These are phyloP conservation scores for Hoplostethus mediterraneus DNA, from an alignment of 2,797 vertebrate species.

Conservation along the genomic window DNA sequence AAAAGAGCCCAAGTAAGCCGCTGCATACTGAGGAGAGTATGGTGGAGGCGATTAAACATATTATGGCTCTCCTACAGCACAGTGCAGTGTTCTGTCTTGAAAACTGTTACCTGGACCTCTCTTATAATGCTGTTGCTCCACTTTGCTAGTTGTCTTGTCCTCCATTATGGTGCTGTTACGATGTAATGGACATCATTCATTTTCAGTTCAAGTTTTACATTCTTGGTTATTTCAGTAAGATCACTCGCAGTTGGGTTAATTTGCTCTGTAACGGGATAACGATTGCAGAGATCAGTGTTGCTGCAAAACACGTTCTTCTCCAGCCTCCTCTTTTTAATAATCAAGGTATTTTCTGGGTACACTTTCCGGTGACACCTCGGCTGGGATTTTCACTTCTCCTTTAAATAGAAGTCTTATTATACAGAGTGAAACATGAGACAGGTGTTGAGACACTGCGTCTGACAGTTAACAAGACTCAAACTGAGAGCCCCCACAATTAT, in stretches of 20 bases:
- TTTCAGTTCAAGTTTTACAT: constrained; percentile 25
- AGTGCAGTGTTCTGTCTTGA: constrained; percentile 43
- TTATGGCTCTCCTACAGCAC: constrained; percentile 43
- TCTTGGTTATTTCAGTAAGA: constrained; percentile 23
- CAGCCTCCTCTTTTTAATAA: constrained; percentile 49
- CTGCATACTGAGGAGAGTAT: constrained; percentile 57
- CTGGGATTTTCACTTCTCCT: constrained; percentile 73
- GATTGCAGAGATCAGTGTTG: constrained; percentile 19
- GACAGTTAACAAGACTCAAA: constrained; percentile 79
- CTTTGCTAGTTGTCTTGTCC: constrained; percentile 8
- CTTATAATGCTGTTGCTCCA: constrained; percentile 20
- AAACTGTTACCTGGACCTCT: constrained; percentile 33
- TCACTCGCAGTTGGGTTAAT: constrained; percentile 21
- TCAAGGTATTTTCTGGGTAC: constrained; percentile 72
- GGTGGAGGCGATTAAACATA: constrained; percentile 59
- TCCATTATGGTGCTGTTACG: constrained; percentile 24
- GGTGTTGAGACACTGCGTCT: constrained; percentile 79
- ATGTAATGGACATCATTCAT: constrained; percentile 26
- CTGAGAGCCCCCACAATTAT: constrained; percentile 82
- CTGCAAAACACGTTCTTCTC: constrained; percentile 28
- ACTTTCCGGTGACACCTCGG: constrained; percentile 77
- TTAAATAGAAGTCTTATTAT: constrained; percentile 85
- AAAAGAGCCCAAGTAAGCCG: constrained; percentile 61
- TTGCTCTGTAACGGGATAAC: constrained; percentile 18
- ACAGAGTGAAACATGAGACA: constrained; percentile 81